phyloP scores from a whole-genome alignment of 2,888 invertebrate genomes.

The Linhomoeus sp. region DNA sequence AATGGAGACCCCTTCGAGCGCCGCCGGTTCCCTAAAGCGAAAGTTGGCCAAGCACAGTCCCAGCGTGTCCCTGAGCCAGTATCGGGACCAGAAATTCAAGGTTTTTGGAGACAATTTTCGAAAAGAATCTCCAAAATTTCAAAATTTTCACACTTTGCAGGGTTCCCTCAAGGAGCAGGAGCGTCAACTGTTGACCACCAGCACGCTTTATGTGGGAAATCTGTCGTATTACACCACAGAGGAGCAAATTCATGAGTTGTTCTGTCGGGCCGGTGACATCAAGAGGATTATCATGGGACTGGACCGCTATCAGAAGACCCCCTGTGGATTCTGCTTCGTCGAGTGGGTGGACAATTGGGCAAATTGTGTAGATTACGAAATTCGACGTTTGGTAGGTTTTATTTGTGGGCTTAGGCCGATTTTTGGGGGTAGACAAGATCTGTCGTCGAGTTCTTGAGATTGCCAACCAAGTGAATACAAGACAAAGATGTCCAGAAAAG shows the following conservation, averaged over 20 bases:
- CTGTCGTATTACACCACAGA: conserved; percentile 94
- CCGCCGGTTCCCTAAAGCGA: too few relatives aligned
- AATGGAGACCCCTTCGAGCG: too few relatives aligned
- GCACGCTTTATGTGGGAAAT: conserved; percentile 88
- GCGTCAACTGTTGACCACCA: conserved; percentile 46
- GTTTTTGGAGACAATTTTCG: not conserved
- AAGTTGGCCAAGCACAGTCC: too few relatives aligned
- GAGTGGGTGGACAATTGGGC: conserved; percentile 54
- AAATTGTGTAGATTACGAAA: too few relatives aligned
- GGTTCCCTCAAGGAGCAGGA: conserved; percentile 37
- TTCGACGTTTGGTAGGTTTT: too few relatives aligned
- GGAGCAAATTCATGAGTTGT: conserved; percentile 65
- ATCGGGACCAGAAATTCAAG: not conserved
- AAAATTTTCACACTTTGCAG: conserved; percentile 9
- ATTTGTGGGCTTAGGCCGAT: too few relatives aligned
- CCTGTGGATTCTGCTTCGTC: conserved; percentile 97
- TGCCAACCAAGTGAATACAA: too few relatives aligned
- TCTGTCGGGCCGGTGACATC: conserved; percentile 83
- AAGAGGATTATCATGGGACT: conserved; percentile 82
- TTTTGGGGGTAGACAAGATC: too few relatives aligned
- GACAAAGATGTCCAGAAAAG: too few relatives aligned
- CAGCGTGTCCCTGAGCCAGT: too few relatives aligned
- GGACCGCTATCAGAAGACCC: conserved; percentile 91
- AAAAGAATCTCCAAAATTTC: not conserved
- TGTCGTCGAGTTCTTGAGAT: too few relatives aligned